Evolutionary conservation across 2,888 invertebrate genomes (phyloP), one percentile per base, ranked within the genome.

Genomic region (Pachycephus smyrnensis): DNA sequence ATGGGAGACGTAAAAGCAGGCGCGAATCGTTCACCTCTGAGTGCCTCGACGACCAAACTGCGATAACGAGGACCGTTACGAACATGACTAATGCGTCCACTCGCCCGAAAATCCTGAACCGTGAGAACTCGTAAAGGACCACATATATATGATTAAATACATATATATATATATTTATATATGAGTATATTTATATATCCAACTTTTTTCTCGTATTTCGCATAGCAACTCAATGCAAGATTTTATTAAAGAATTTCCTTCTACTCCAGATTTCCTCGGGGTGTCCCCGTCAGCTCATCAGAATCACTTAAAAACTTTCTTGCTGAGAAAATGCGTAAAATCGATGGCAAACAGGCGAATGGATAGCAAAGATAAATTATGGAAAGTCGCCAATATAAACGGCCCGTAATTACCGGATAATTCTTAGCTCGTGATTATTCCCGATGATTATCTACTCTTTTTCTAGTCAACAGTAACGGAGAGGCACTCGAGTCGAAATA

Each of bases 61-160:
- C 71, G 31, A 33, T 76, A 86, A 83, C 79, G 79, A 82, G 83
- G 86, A 88, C 87, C 87, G 88, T 88, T 86, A 88, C 83, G 81
- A 86, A 78, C 84, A 88, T 90, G 90, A 90, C 90, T 90, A 90
- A 90, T 84, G 55, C 55, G 55, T 55, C 23, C 55, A 55, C 55
- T 55, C 23, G 23, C 23, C 55, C 55, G 55, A 55, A 55, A 55
- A 55, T 55, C 55, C 55, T 55, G 55, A 2, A 55, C 55, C 55
- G 55, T 55, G 55, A 55, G 23, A 55, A 55, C 55, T 9, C 55
- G 23, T 55, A 23, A 55, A 23, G 55, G 23, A 55, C 55, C 1
- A 2, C 23, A 9, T 55, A 23, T 55, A 55, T 55, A 40, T 15
- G 15, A 15, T 40, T 40, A 55, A 9, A 55, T 9, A 55, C 1